Percentiles rank a stretch among this genome's conserved stretches.
Evolutionary conservation across 2,113 vertebrate genomes (phyloP).

Genomic region (Rhinoptilus africanus): DNA sequence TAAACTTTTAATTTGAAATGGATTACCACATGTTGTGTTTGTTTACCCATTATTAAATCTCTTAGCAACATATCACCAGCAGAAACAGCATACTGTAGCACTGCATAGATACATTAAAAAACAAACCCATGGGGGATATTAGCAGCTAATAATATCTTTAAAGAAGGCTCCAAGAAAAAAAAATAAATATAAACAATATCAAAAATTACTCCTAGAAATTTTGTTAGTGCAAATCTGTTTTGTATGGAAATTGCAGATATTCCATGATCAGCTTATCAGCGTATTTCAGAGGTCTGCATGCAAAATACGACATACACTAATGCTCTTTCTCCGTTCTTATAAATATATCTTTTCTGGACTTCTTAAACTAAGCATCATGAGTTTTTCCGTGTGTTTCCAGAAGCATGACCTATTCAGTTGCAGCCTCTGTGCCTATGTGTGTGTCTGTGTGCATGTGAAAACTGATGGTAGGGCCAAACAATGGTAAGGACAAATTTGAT

Average conservation of each 20-base stretch:
- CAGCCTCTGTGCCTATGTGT: not conserved
- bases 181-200: constrained; percentile 67
- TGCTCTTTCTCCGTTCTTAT: not conserved
- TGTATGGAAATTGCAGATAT: not conserved
- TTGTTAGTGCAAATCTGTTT: constrained; percentile 10
- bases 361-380: accelerated
- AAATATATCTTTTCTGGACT: not conserved
- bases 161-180: constrained; percentile 69
- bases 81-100: constrained; percentile 75
- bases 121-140: constrained; percentile 78
- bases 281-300: not conserved
- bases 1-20: constrained; percentile 88
- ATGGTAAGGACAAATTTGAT: not conserved
- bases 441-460: not conserved
- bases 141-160: constrained; percentile 74
- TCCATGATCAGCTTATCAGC: not conserved
- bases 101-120: constrained; percentile 72
- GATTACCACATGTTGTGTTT: constrained; percentile 86
- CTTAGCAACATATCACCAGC: constrained; percentile 78
- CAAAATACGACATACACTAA: not conserved
- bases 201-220: constrained; percentile 36
- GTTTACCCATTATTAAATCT: constrained; percentile 85
- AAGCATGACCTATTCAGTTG: not conserved
- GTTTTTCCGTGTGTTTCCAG: not conserved
- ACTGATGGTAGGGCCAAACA: not conserved